Percentiles rank a stretch among this genome's conserved stretches.
These are phyloP conservation scores for Microtus ochrogaster DNA, from an alignment of 2,113 vertebrate species.

Conservation along the genomic window DNA sequence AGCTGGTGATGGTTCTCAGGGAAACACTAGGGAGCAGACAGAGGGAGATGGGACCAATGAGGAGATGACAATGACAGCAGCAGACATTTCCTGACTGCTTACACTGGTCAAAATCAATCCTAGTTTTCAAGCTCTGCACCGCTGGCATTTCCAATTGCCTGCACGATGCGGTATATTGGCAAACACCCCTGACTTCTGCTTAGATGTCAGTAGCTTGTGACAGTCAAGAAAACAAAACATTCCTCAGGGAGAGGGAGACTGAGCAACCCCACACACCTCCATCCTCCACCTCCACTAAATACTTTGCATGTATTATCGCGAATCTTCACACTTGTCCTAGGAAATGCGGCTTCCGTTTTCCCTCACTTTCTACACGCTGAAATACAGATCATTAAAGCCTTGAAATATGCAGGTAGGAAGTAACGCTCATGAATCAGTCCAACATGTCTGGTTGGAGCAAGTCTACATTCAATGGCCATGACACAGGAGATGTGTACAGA, in stretches of 20 bases:
- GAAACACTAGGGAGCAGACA: not conserved
- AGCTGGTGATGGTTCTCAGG: too few species aligned
- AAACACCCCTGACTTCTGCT: not conserved
- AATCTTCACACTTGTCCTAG: not conserved
- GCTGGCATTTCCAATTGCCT: not conserved
- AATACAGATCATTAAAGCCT: not conserved
- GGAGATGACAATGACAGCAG: rapidly evolving
- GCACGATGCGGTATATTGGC: not conserved
- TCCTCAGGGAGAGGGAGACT: not conserved
- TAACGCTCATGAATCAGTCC: not conserved
- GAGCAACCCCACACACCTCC: not conserved
- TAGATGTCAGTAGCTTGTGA: not conserved
- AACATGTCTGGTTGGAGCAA: not conserved
- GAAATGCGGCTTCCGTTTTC: not conserved
- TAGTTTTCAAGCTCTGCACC: not conserved
- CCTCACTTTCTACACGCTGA: not conserved
- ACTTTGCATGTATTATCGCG: not conserved
- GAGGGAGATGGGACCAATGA: too few species aligned
- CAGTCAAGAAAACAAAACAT: not conserved
- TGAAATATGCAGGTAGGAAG: not conserved
- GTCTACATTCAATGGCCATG: not conserved
- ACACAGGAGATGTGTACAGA: not conserved
- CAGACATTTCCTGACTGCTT: not conserved
- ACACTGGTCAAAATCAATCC: not conserved
- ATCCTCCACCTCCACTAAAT: not conserved